Conservation (phyloP, 2,888 invertebrate genomes). For the Eudasyphora cyanicolor region DNA sequence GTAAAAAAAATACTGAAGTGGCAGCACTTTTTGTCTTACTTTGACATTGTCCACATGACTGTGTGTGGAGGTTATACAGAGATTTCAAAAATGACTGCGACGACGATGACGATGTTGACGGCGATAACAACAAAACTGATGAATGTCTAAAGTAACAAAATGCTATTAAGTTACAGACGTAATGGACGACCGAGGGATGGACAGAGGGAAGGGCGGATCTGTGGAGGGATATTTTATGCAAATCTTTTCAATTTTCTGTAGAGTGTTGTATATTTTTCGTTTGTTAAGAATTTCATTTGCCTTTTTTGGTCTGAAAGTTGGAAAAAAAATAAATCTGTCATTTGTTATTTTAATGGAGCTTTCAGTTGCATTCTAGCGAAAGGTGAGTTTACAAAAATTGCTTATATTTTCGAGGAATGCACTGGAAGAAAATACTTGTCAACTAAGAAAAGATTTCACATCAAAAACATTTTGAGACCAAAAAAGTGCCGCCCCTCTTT, state of each 20-base stretch:
- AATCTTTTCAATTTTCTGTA: conserved; percentile 8
- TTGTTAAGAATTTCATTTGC: conserved; percentile 5
- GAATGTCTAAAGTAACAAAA: conserved; percentile 4
- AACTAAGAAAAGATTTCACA: too few relatives aligned
- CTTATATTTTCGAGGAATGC: not conserved
- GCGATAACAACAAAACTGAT: not conserved
- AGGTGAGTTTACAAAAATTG: not conserved
- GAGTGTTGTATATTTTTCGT: not conserved
- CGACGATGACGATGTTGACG: not conserved
- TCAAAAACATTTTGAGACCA: too few relatives aligned
- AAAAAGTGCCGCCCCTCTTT: too few relatives aligned
- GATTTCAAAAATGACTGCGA: not conserved
- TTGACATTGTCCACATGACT: conserved; percentile 56
- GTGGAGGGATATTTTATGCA: not conserved
- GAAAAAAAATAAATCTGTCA: conserved; percentile 34
- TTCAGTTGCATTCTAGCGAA: conserved; percentile 9
- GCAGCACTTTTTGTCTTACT: conserved; percentile 30
- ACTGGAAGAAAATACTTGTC: not conserved
- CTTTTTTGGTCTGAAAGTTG: not conserved
- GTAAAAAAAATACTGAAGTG: not conserved
- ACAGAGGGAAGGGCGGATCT: too few relatives aligned
- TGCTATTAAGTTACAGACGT: conserved; percentile 9
- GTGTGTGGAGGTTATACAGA: conserved; percentile 53
- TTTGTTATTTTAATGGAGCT: conserved; percentile 52
- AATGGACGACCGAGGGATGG: too few relatives aligned